Percentiles rank a stretch among this genome's conserved stretches.
Conservation (phyloP, 2,113 vertebrate genomes). For the Syngnathus typhle region DNA sequence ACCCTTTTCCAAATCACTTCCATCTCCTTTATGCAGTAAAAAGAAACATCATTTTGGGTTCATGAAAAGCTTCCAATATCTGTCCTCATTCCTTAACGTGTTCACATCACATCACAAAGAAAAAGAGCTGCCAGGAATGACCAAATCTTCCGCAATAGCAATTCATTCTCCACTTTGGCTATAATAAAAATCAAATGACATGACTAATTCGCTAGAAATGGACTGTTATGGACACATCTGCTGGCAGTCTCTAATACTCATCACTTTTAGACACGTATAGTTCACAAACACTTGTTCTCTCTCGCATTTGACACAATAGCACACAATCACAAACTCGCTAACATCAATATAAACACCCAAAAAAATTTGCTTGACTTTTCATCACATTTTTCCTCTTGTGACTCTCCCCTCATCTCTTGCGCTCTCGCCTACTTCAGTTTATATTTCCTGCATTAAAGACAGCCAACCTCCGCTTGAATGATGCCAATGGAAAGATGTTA, state of each 20-base stretch:
- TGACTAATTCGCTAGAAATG: background rate
- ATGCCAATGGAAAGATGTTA: background rate
- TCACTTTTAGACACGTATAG: constrained; percentile 50
- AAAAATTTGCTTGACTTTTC: constrained; percentile 24
- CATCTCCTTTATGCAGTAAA: background rate
- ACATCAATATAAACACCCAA: constrained; percentile 42
- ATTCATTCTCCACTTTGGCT: background rate
- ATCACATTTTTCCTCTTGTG: constrained; percentile 4
- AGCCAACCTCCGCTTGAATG: background rate
- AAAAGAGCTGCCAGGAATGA: constrained; percentile 1
- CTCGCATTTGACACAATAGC: constrained; percentile 54
- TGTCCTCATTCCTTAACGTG: background rate
- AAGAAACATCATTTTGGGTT: constrained; percentile 5
- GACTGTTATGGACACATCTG: constrained; percentile 13
- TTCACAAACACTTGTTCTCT: constrained; percentile 56
- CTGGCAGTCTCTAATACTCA: constrained; percentile 29
- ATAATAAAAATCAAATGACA: background rate
- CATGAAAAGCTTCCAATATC: background rate
- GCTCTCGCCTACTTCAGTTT: background rate
- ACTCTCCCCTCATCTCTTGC: background rate
- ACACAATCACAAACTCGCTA: constrained; percentile 56
- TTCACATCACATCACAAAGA: background rate
- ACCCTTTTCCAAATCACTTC: constrained; percentile 16
- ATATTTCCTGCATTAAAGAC: background rate
- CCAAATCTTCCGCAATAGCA: background rate